phyloP scores from a whole-genome alignment of 2,113 vertebrate species.

The Rhinolophus ferrumequinum region DNA sequence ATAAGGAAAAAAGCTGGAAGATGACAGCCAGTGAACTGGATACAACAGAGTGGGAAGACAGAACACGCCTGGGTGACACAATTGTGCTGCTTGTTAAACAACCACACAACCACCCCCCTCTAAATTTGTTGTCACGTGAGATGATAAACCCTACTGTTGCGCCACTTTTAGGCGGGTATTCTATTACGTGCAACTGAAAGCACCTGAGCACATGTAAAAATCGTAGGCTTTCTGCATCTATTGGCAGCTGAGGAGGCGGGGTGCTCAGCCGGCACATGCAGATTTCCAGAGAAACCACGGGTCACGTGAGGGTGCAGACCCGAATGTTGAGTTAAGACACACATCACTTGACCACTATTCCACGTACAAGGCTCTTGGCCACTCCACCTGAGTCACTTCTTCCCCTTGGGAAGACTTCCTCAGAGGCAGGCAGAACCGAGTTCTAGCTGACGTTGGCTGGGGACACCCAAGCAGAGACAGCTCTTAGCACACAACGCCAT shows the following conservation, averaged over 20 bases:
- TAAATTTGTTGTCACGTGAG: rapidly evolving
- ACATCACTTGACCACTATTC: background rate
- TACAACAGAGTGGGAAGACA: rapidly evolving
- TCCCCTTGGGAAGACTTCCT: background rate
- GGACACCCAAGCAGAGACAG: background rate
- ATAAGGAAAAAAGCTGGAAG: background rate
- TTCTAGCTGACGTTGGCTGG: background rate
- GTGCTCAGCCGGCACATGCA: background rate
- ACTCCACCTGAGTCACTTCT: background rate
- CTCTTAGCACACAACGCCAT: rapidly evolving
- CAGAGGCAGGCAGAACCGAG: background rate
- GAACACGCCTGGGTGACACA: rapidly evolving
- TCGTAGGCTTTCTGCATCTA: background rate
- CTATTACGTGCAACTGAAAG: background rate
- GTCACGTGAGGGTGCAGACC: background rate
- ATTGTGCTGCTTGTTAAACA: too few species aligned
- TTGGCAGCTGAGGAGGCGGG: background rate
- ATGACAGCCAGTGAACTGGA: too few species aligned
- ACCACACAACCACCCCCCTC: rapidly evolving
- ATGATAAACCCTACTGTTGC: rapidly evolving
- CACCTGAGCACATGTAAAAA: too few species aligned
- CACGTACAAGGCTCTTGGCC: background rate
- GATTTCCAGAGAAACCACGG: background rate
- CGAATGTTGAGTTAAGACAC: rapidly evolving
- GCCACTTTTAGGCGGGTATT: rapidly evolving